Evolutionary conservation across 2,113 vertebrate genomes (phyloP), one percentile per base, ranked within the genome.

Genomic region (Petromus typicus): DNA sequence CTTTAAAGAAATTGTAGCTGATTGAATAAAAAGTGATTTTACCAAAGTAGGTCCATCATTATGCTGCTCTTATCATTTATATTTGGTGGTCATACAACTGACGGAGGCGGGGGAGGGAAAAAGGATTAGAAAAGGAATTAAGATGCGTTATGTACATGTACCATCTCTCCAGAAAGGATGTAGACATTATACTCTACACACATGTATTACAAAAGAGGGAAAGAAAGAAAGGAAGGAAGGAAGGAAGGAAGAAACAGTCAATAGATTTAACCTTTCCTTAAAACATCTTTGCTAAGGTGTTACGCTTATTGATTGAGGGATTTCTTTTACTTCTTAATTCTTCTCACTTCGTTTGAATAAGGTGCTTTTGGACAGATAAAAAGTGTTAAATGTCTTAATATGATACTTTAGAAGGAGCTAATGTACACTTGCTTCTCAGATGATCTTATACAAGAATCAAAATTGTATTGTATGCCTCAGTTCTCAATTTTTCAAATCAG

Each of bases 331-430:
- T 89, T 75, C 45, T 59, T 67, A 95, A 91, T 82, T 43, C 45
- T 56, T 84, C 82, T 93, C 40, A 96, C 89, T 86, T 95, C 48
- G 92, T 76, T 95, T 94, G 48, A 80, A 61, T 83, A 69, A 95
- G 30, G 54, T 80, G 14, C 69, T 91, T 1, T 5, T 91, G 81
- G 45, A 88, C 14, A 79, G 61, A 76, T 43, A 86, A 83, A 37
- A 79, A 48, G 48, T 54, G 10, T 59, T 71, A 78, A 81, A 92
- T 67, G 48, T 67, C 64, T 86, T 51, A 81, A 66, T 63, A 73
- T 0, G 37, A 73, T 81, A 32, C 22, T 92, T 32, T 63, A 82
- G 40, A 63, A 89, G 71, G 86, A 90, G 11, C 32, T n/a, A 30
- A 82, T 20, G 37, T 40, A 32, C 67, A 66, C 64, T 78, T 57